Conservation (phyloP, 2,797 vertebrate species). For the Serranus cabrilla region DNA sequence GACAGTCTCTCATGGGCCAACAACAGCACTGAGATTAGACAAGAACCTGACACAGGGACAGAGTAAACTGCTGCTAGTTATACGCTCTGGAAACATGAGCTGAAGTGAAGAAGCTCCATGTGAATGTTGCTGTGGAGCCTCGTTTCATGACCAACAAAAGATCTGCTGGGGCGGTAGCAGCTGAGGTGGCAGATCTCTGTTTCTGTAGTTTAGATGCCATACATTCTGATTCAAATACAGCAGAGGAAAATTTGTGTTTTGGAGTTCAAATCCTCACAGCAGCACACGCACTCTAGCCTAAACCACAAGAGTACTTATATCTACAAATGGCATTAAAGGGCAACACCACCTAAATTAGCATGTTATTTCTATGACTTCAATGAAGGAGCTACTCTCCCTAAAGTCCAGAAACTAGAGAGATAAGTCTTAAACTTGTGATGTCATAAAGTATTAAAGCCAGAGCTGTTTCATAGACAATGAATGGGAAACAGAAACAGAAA, state of each 20-base stretch:
- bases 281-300: background rate
- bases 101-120: constrained; percentile 28
- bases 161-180: constrained; percentile 7
- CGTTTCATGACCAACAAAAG: constrained; percentile 16
- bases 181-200: background rate
- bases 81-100: constrained; percentile 27
- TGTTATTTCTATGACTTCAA: no score
- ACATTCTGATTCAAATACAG: constrained; percentile 14
- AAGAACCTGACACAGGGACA: constrained; percentile 57
- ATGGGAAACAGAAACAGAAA: no score
- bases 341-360: no score
- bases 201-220: background rate
- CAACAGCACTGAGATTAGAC: constrained; percentile 77
- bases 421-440: no score
- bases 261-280: background rate
- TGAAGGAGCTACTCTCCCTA: no score
- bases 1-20: constrained; percentile 71
- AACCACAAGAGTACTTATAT: background rate
- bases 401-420: no score
- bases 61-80: constrained; percentile 31
- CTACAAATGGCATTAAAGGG: constrained; percentile 8
- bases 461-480: no score
- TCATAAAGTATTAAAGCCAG: no score
- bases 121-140: constrained; percentile 26
- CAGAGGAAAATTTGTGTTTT: background rate